Percentiles rank a stretch among this genome's conserved stretches.
These are phyloP conservation scores for Zosterops hypoxanthus DNA, from an alignment of 2,113 vertebrate species.

Conservation along the genomic window DNA sequence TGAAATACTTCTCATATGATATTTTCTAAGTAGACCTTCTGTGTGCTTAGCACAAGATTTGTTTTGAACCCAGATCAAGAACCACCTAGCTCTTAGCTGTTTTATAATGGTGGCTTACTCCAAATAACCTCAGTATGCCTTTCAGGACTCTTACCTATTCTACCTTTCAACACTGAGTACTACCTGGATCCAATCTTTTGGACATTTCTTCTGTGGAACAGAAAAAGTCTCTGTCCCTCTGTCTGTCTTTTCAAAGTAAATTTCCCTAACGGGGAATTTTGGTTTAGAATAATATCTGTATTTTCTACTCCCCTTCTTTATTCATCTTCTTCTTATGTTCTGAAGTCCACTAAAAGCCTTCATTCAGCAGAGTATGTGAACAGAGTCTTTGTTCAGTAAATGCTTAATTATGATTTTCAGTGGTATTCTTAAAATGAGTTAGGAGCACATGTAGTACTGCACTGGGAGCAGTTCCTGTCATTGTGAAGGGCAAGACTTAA, in stretches of 20 bases:
- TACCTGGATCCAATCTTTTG: background rate
- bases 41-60: background rate
- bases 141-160: background rate
- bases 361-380: background rate
- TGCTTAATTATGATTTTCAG: background rate
- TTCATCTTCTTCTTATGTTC: background rate
- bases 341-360: constrained; percentile 7
- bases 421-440: background rate
- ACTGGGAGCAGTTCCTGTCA: background rate
- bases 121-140: background rate
- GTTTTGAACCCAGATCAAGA: background rate
- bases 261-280: background rate
- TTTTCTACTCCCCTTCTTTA: background rate
- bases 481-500: background rate
- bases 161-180: background rate
- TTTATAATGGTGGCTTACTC: background rate
- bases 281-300: background rate
- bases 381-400: constrained; percentile 8
- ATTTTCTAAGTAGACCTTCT: background rate
- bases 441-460: background rate
- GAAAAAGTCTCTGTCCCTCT: background rate
- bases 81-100: background rate
- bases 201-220: background rate
- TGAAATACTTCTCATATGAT: background rate
- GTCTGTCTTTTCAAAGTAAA: background rate